These are phyloP conservation scores for Reticulitermes lucifugus DNA, from an alignment of 2,888 invertebrate genomes.

Conservation along the genomic window DNA sequence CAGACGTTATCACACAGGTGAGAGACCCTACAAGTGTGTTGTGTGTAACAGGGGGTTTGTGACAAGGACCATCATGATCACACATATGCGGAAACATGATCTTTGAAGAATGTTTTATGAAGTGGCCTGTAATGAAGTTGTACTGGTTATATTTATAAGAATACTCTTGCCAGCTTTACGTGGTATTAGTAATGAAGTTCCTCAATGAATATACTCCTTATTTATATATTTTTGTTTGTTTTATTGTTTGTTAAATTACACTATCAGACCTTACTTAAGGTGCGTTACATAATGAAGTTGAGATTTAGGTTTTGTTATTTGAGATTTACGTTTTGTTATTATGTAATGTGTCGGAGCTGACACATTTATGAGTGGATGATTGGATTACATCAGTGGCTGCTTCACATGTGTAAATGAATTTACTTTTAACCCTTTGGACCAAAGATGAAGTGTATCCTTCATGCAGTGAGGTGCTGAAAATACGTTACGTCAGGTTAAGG, in stretches of 20 bases:
- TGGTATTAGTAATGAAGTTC: neutral
- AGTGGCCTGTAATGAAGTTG: neutral
- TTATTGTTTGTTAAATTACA: slow-evolving; percentile 7
- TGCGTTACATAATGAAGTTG: neutral
- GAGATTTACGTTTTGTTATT: neutral
- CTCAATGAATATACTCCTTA: neutral
- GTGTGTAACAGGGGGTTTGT: slow-evolving; percentile 16
- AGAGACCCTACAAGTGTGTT: slow-evolving; percentile 2
- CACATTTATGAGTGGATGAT: neutral
- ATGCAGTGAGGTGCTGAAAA: too few relatives aligned
- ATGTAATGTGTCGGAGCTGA: neutral
- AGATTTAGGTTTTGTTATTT: neutral
- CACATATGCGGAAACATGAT: slow-evolving; percentile 11
- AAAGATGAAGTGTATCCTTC: too few relatives aligned
- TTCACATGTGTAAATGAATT: neutral
- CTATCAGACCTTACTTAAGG: neutral
- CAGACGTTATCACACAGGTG: slow-evolving; percentile 28
- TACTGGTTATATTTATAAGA: too few relatives aligned
- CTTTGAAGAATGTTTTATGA: neutral
- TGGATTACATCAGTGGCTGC: neutral
- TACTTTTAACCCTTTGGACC: neutral
- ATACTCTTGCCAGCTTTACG: neutral
- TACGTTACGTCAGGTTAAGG: too few relatives aligned
- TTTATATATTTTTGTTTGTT: neutral
- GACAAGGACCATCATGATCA: slow-evolving; percentile 8